phyloP scores from a whole-genome alignment of 2,888 invertebrate genomes.

The Drosophila pegasa region DNA sequence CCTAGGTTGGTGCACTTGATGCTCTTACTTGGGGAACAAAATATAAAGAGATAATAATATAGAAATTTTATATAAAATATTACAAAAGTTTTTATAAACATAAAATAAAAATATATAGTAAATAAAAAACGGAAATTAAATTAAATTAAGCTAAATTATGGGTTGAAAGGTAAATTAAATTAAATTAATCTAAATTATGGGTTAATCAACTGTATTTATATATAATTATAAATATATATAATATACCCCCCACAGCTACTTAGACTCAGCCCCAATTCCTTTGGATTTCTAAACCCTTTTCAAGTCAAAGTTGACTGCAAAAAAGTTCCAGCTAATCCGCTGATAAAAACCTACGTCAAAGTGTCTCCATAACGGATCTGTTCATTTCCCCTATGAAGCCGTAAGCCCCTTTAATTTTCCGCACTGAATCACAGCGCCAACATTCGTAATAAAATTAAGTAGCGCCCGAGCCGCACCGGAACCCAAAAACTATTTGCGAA shows the following conservation, averaged over 20 bases:
- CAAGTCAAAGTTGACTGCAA: background rate
- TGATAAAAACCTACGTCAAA: slow-evolving; percentile 8
- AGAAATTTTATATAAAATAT: too few species aligned
- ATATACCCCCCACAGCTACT: too few species aligned
- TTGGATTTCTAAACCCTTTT: slow-evolving; percentile 6
- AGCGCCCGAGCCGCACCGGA: slow-evolving; percentile 12
- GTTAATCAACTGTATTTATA: too few species aligned
- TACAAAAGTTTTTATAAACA: too few species aligned
- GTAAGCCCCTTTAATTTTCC: slow-evolving; percentile 47
- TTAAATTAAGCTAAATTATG: too few species aligned
- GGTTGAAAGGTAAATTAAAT: too few species aligned
- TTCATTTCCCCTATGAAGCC: slow-evolving; percentile 29
- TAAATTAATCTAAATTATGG: too few species aligned
- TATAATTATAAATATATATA: too few species aligned
- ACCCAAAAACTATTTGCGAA: slow-evolving; percentile 25
- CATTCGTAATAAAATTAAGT: slow-evolving; percentile 45
- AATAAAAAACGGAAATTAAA: too few species aligned
- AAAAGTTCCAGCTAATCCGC: slow-evolving; percentile 12
- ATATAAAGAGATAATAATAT: too few species aligned
- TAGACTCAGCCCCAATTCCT: too few species aligned
- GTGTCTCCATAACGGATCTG: slow-evolving; percentile 13
- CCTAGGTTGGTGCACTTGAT: background rate
- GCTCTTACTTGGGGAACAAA: background rate
- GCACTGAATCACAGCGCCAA: slow-evolving; percentile 43
- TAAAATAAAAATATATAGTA: too few species aligned